phyloP scores from a whole-genome alignment of 1,140 invertebrate species.

The Elysia chlorotica region DNA sequence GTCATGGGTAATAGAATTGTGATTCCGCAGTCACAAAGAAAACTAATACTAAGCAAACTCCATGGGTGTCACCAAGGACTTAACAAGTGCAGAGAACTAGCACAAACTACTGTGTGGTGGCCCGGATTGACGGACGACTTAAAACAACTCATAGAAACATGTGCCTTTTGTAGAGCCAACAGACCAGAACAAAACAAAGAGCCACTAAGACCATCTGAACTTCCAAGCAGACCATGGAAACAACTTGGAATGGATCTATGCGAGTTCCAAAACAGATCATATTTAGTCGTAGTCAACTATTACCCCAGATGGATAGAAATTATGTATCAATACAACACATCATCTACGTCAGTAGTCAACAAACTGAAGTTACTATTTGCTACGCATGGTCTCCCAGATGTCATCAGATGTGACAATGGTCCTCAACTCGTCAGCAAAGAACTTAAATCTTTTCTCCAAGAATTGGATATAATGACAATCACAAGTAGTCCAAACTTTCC shows the following conservation, averaged over 20 bases:
- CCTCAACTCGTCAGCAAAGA: neutral
- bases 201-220: neutral
- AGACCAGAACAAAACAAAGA: neutral
- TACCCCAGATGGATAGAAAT: neutral
- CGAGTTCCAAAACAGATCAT: neutral
- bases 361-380: neutral
- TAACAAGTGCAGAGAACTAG: slow-evolving; percentile 17
- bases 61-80: slow-evolving; percentile 51
- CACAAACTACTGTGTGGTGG: neutral
- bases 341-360: neutral
- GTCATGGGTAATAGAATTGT: slow-evolving; percentile 32
- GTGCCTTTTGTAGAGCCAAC: neutral
- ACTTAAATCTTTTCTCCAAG: neutral
- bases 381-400: neutral
- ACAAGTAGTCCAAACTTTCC: slow-evolving; percentile 6
- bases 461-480: neutral
- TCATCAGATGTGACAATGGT: neutral
- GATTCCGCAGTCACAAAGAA: slow-evolving; percentile 36
- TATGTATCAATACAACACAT: neutral
- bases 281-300: neutral
- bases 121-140: neutral
- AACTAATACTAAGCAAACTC: slow-evolving; percentile 40
- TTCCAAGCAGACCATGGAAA: slow-evolving; percentile 1
- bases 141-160: neutral
- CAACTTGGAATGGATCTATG: neutral